Evolutionary conservation across 2,113 vertebrate genomes (phyloP), one percentile per base, ranked within the genome.

Genomic region (Centropristis striata): DNA sequence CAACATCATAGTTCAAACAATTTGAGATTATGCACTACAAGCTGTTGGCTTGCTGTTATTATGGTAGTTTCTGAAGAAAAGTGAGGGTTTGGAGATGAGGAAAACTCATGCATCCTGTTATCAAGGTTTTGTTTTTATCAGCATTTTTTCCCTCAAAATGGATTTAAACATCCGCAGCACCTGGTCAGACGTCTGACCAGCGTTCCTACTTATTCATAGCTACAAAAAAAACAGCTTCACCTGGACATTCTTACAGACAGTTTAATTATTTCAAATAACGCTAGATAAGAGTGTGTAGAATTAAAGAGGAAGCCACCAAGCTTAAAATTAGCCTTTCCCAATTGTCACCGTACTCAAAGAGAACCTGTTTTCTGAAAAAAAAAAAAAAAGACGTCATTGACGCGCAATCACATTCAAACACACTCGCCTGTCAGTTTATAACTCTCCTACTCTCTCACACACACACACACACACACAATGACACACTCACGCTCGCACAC

Each of bases 371-470:
- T 85, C 79, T 58, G 73, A 47, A 59, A 61, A 9, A 58, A 44
- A 73, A 63, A 58, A 54, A 50, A 75, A 80, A 81, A 88, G 60
- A 55, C n/a, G 63, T 76, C 88, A 89, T 79, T 88, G 86, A 91
- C 84, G 80, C 67, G 70, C 88, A 88, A 89, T 91, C 91, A 87
- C 86, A 88, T 90, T 90, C 85, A 92, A 86, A 90, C 89, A 85
- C 87, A 86, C 88, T 88, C 81, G 86, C 83, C 90, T 92, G 87
- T 93, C 92, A 93, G 88, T 91, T 90, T 91, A 89, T 71, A 90
- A 90, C 87, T 90, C 85, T 84, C 82, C 80, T 71, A 39, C 65
- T 66, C 83, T 47, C 86, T 14, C 64, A 16, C 72, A 37, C 63
- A 18, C 18, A 42, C 58, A 41, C 42, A 66, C 70, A 81, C 77